Evolutionary conservation across 2,888 invertebrate genomes (phyloP).

Genomic region (Nymphalis c-album): DNA sequence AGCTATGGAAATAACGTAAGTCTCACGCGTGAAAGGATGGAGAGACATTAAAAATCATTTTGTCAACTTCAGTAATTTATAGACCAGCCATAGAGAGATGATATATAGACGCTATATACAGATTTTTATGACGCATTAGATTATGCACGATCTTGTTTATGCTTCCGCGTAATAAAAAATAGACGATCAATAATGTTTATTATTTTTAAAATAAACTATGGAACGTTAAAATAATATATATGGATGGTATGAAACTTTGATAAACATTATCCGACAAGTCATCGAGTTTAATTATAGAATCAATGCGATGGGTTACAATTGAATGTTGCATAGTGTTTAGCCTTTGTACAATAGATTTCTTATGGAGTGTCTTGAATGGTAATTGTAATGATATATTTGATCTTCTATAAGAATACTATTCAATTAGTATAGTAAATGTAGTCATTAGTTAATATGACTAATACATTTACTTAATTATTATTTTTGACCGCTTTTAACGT

Average conservation of each 20-base stretch:
- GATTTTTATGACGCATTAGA: slow-evolving; percentile 61
- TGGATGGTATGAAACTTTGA: slow-evolving; percentile 2
- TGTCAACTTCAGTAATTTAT: slow-evolving; percentile 76
- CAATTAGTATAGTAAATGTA: slow-evolving; percentile 68
- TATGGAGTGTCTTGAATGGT: slow-evolving; percentile 35
- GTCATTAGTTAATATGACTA: slow-evolving; percentile 31
- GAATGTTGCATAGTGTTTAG: slow-evolving; percentile 32
- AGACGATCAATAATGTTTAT: slow-evolving; percentile 38
- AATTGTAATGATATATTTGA: slow-evolving; percentile 43
- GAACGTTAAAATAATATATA: background rate
- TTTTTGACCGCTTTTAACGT: background rate
- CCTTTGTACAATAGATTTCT: slow-evolving; percentile 35
- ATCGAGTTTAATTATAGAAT: slow-evolving; percentile 58
- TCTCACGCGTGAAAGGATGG: slow-evolving; percentile 59
- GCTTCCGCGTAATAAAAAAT: slow-evolving; percentile 56
- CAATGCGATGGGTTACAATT: slow-evolving; percentile 38
- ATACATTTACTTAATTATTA: background rate
- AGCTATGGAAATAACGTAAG: slow-evolving; percentile 70
- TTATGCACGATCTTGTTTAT: slow-evolving; percentile 60
- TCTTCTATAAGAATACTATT: slow-evolving; percentile 53
- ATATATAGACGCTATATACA: slow-evolving; percentile 61
- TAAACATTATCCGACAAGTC: slow-evolving; percentile 47
- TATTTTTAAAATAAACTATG: slow-evolving; percentile 6
- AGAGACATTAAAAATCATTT: slow-evolving; percentile 75
- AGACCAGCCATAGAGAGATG: slow-evolving; percentile 58